Evolutionary conservation across 2,797 vertebrate genomes (phyloP).

Genomic region (Sylvilagus floridanus): DNA sequence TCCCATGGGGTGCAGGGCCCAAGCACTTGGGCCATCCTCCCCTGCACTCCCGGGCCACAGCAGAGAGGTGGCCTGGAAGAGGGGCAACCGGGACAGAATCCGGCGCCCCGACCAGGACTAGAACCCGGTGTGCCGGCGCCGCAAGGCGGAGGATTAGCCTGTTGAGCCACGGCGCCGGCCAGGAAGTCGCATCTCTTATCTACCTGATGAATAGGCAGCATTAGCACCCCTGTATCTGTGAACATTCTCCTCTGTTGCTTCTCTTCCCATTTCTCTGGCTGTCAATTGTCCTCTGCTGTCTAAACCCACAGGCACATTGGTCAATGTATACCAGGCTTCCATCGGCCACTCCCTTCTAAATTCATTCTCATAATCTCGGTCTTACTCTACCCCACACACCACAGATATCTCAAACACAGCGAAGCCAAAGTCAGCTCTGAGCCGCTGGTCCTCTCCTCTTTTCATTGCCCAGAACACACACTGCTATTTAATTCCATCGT

Average conservation of each 20-base stretch:
- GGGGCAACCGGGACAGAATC: too few species aligned
- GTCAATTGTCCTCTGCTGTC: not conserved
- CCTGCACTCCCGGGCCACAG: too few species aligned
- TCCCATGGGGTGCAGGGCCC: too few species aligned
- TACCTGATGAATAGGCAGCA: not conserved
- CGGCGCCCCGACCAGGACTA: too few species aligned
- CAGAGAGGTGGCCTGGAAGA: too few species aligned
- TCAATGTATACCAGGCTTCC: not conserved
- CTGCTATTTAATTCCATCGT: not conserved
- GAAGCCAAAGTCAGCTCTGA: not conserved
- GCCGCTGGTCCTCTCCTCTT: not conserved
- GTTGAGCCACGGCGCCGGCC: too few species aligned
- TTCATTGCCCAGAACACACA: not conserved
- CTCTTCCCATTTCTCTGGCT: not conserved
- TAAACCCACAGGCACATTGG: too few species aligned
- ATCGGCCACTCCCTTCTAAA: not conserved
- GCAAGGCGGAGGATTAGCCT: too few species aligned
- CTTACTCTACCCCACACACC: accelerated
- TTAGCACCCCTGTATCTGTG: not conserved
- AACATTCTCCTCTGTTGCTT: not conserved
- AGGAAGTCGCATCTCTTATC: not conserved
- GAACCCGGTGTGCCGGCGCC: too few species aligned
- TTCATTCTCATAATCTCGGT: not conserved
- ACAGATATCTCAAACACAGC: not conserved
- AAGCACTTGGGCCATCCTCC: too few species aligned